Conservation (phyloP, 2,113 vertebrate genomes). For the Morone saxatilis region DNA sequence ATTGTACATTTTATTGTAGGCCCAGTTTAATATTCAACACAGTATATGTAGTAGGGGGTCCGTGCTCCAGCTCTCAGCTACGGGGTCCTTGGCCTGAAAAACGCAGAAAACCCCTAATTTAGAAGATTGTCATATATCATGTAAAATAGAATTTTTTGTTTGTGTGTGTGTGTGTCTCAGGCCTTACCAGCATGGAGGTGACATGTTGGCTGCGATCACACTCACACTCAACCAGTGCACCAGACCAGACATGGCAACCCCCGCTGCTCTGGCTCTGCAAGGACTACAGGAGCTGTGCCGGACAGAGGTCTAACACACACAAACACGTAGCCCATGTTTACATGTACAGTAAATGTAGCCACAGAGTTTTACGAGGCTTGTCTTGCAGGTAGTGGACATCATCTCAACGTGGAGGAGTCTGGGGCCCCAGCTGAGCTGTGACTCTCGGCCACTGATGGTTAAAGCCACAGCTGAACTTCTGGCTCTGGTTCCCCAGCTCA, state of each 20-base stretch:
- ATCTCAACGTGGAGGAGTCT: slow-evolving; percentile 92
- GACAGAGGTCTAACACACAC: slow-evolving; percentile 87
- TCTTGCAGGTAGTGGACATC: slow-evolving; percentile 92
- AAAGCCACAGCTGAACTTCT: slow-evolving; percentile 89
- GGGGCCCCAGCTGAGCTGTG: slow-evolving; percentile 88
- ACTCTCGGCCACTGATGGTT: slow-evolving; percentile 89
- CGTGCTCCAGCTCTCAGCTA: too few species aligned
- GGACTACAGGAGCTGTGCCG: slow-evolving; percentile 93
- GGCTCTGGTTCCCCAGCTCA: slow-evolving; percentile 90
- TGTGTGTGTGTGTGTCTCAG: slow-evolving; percentile 71
- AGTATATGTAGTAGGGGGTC: too few species aligned
- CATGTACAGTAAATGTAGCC: too few species aligned
- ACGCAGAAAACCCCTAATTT: not conserved
- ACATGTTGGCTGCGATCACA: slow-evolving; percentile 94
- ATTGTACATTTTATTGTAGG: too few species aligned
- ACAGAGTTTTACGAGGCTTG: not conserved
- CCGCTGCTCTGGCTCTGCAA: slow-evolving; percentile 90
- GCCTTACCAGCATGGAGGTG: slow-evolving; percentile 95
- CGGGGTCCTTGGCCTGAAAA: too few species aligned
- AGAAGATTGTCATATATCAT: not conserved
- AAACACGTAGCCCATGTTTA: not conserved
- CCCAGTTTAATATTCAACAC: too few species aligned
- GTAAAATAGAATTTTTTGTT: not conserved
- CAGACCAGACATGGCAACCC: slow-evolving; percentile 90
- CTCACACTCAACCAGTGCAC: slow-evolving; percentile 90